phyloP scores from a whole-genome alignment of 1,140 invertebrate species.

The Drosophila kurseongensis region DNA sequence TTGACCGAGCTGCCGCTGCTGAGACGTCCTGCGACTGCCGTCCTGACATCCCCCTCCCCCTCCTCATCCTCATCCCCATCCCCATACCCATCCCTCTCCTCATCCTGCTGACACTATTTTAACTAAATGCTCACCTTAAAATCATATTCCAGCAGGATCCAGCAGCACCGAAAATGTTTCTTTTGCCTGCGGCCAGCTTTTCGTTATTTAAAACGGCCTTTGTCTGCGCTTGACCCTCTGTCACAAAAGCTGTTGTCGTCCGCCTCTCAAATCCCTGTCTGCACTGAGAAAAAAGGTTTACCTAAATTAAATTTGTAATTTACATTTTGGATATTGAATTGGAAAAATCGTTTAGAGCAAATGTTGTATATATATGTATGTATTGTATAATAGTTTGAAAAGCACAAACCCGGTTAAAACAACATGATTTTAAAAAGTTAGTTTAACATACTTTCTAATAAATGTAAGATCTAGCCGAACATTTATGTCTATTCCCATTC shows the following conservation, averaged over 20 bases:
- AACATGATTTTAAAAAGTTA: too few relatives aligned
- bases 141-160: conserved; percentile 37
- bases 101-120: conserved; percentile 56
- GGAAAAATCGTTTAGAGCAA: too few relatives aligned
- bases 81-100: not conserved
- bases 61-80: conserved; percentile 1
- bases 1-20: conserved; percentile 69
- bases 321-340: too few relatives aligned
- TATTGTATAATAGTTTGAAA: too few relatives aligned
- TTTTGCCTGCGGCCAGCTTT: conserved; percentile 56
- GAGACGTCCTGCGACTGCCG: conserved; percentile 28
- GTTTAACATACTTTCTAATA: too few relatives aligned
- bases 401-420: too few relatives aligned
- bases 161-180: conserved; percentile 36
- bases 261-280: not conserved
- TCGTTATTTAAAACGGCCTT: conserved; percentile 76
- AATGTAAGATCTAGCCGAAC: too few relatives aligned
- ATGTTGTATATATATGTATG: too few relatives aligned
- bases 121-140: conserved; percentile 62
- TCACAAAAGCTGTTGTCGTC: conserved; percentile 26
- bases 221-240: conserved; percentile 75
- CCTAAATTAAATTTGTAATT: too few relatives aligned
- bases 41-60: not conserved
- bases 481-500: too few relatives aligned
- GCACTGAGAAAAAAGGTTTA: conserved; percentile 1